These are phyloP conservation scores for Corythaeola cristata DNA, from an alignment of 2,113 vertebrate genomes.

Conservation along the genomic window DNA sequence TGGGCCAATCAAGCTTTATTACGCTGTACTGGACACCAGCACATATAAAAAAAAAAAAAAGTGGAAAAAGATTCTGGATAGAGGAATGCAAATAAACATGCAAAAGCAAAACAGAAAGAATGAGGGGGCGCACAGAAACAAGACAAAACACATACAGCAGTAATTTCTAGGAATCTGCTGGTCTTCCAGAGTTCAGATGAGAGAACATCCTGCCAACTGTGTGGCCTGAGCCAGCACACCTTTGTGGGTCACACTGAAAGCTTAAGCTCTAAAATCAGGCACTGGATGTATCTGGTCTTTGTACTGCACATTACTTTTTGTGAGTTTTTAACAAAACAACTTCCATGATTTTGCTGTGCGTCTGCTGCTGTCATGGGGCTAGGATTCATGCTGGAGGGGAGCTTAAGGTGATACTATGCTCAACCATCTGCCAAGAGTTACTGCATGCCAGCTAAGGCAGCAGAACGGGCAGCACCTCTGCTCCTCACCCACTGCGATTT, in stretches of 20 bases:
- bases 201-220: not conserved
- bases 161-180: not conserved
- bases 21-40: not conserved
- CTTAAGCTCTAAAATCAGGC: not conserved
- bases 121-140: not conserved
- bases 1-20: not conserved
- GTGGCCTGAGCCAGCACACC: not conserved
- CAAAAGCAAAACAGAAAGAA: not conserved
- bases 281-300: not conserved
- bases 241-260: not conserved
- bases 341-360: not conserved
- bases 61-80: not conserved
- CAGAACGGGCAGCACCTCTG: not conserved
- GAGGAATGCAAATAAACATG: not conserved
- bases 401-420: not conserved
- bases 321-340: not conserved
- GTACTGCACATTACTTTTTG: not conserved
- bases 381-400: not conserved
- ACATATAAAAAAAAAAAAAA: not conserved
- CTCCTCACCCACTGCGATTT: not conserved
- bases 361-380: not conserved
- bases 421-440: not conserved
- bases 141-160: not conserved
- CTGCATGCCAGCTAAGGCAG: not conserved
- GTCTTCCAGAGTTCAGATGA: not conserved